phyloP scores from a whole-genome alignment of 2,113 vertebrate genomes.

The Bombycilla garrulus region DNA sequence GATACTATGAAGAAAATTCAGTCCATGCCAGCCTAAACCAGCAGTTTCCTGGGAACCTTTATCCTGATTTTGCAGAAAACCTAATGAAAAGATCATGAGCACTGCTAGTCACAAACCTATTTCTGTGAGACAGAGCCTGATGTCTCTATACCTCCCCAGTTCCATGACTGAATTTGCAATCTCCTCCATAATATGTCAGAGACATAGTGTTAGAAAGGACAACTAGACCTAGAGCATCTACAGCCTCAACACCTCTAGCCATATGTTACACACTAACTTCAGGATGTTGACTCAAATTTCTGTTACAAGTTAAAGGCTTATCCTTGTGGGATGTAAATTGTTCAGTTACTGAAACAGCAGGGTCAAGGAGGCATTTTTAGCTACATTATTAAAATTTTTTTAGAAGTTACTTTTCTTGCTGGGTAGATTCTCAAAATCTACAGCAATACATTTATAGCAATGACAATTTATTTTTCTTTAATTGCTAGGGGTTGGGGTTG shows the following conservation, averaged over 20 bases:
- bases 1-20: neutral
- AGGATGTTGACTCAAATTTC: neutral
- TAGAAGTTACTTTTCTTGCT: neutral
- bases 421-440: neutral
- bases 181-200: neutral
- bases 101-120: neutral
- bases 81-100: neutral
- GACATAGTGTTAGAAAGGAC: neutral
- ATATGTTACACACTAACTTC: neutral
- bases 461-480: neutral
- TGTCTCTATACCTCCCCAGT: neutral
- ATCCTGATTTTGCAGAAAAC: neutral
- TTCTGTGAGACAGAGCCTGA: neutral
- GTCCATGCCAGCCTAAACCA: neutral
- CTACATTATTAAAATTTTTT: neutral
- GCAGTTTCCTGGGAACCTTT: neutral
- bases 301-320: neutral
- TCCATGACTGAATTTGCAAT: neutral
- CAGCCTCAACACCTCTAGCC: too few relatives aligned
- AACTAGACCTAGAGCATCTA: neutral
- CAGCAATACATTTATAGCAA: neutral
- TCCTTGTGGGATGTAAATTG: neutral
- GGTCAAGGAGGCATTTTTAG: neutral
- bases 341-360: neutral
- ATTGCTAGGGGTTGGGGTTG: neutral